Base-by-base conservation (phyloP, 2,888 invertebrate species). In the Diploptera punctata region DNA sequence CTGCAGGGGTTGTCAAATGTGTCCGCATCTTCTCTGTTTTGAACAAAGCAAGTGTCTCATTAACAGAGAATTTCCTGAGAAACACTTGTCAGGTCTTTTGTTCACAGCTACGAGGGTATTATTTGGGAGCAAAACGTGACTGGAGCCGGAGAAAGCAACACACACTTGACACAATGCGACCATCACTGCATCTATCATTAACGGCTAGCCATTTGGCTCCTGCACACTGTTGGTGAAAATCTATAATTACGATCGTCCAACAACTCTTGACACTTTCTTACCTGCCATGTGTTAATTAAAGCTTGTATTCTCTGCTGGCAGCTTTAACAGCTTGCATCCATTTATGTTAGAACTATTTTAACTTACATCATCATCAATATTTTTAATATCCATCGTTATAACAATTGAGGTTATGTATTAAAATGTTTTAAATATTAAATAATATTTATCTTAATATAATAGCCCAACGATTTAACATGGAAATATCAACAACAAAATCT, bases 101-200 rank as follows among this genome's bases (percentile, higher is more conserved):
- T 72, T 72, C 61, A 16, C 18, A 33, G 21, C 19, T 49, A 38
- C 52, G 49, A 72, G 67, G 71, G 19, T 49, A 57, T 68, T 72
- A 72, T 72, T 72, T 49, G 61, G 57, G 68, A 62, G 72, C 68
- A 72, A 52, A 68, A 52, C 68, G 68, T 72, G 72, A 68, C 49
- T 7, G 49, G 44, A 26, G 68, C 43, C 60, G 68, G 67, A 67
- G 67, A 67, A 67, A 71, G 61, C 65, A 29, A 18, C 26, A 44
- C 47, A 65, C 24, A 62, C 62, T 38, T 43, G 38, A 38, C 62
- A 62, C 62, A 43, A 65, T 57, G 57, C 29, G 26, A 57, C 57
- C 57, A 57, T 29, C 29, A 10, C 57, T 24, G 26, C 26, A 24
- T 57, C 57, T 57, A 57, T 57, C 57, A 57, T 57, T 57, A 57